Percentiles rank a stretch among this genome's conserved stretches.
Conservation (phyloP, 2,797 vertebrate genomes). For the Ciconia nigra region DNA sequence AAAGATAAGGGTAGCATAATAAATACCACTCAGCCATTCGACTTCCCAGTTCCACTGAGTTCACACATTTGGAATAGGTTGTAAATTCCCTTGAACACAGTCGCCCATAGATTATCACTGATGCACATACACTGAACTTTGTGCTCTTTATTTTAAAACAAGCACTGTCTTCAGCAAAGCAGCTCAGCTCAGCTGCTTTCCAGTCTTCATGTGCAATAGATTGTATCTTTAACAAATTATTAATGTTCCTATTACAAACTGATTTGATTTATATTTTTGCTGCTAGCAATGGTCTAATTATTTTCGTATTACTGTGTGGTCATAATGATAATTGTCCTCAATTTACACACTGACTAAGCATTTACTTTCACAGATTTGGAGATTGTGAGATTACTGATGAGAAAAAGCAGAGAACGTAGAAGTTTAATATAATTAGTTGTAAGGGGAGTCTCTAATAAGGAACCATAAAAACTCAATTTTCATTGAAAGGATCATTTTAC, state of each 20-base stretch:
- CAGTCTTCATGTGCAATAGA: constrained; percentile 45
- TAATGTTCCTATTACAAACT: constrained; percentile 61
- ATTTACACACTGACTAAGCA: constrained; percentile 70
- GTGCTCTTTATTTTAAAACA: constrained; percentile 45
- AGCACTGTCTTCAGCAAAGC: constrained; percentile 14
- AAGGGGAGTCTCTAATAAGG: constrained; percentile 41
- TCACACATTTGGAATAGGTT: constrained; percentile 22
- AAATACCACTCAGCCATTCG: constrained; percentile 34
- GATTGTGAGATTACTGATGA: constrained; percentile 55
- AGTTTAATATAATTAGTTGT: constrained; percentile 60
- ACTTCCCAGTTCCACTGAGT: constrained; percentile 36
- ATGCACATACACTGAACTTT: constrained; percentile 26
- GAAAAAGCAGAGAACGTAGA: constrained; percentile 50
- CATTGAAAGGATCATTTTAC: constrained; percentile 37
- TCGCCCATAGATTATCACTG: constrained; percentile 25
- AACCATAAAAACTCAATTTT: constrained; percentile 45
- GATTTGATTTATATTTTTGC: constrained; percentile 72
- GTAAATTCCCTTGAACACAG: constrained; percentile 32
- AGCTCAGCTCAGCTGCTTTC: constrained; percentile 33
- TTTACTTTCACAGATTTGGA: constrained; percentile 53
- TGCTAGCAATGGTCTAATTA: constrained; percentile 66
- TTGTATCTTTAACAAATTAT: constrained; percentile 69
- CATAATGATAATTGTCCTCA: constrained; percentile 69
- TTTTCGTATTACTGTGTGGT: constrained; percentile 63
- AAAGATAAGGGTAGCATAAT: constrained; percentile 52